Conservation (phyloP, 2,113 vertebrate genomes). For the Trichechus manatus region DNA sequence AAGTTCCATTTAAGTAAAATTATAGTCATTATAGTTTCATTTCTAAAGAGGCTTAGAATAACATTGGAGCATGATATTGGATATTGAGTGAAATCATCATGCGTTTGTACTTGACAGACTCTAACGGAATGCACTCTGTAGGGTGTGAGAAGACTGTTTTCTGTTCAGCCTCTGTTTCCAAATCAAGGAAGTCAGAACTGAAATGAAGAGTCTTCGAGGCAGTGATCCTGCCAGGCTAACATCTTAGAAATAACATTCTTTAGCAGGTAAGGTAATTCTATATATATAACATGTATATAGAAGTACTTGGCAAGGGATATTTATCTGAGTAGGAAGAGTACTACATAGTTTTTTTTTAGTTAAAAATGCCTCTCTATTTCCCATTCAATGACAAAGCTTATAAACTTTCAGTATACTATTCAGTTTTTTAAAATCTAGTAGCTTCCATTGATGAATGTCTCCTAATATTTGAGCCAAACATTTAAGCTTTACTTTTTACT, state of each 20-base stretch:
- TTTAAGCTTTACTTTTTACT: background rate
- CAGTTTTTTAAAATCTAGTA: background rate
- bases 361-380: background rate
- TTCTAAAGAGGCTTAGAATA: slow-evolving; percentile 43
- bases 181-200: background rate
- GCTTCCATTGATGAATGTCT: too few relatives aligned
- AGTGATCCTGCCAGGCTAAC: background rate
- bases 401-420: background rate
- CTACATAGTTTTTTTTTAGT: background rate
- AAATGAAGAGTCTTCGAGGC: background rate
- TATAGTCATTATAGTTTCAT: slow-evolving; percentile 41
- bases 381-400: background rate
- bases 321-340: background rate
- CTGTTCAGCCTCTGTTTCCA: background rate
- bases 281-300: background rate
- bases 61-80: slow-evolving; percentile 46
- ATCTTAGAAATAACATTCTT: background rate
- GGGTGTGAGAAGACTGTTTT: background rate
- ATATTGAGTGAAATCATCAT: slow-evolving; percentile 31
- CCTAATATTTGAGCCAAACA: background rate
- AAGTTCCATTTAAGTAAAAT: slow-evolving; percentile 66
- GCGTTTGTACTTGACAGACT: slow-evolving; percentile 15
- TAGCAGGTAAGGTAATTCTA: background rate
- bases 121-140: background rate
- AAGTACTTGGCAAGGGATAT: background rate